Conservation (phyloP, 2,113 vertebrate genomes). For the Cavia porcellus region DNA sequence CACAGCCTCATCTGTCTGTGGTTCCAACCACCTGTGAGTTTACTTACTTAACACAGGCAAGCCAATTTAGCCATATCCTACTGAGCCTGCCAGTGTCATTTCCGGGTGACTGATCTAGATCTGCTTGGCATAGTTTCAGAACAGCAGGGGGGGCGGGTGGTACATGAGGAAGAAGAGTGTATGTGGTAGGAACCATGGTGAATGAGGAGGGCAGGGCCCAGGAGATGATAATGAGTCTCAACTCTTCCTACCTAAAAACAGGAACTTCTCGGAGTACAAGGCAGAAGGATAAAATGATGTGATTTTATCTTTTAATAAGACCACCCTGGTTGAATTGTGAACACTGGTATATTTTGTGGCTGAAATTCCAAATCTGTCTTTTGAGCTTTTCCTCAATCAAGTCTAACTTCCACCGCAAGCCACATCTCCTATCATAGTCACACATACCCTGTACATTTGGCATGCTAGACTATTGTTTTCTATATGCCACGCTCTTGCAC, state of each 20-base stretch:
- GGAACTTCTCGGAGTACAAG: not conserved
- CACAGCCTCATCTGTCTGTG: accelerated
- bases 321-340: not conserved
- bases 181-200: accelerated
- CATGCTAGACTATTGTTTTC: not conserved
- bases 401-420: not conserved
- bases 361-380: not conserved
- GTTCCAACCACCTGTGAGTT: not conserved
- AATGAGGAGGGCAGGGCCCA: not conserved
- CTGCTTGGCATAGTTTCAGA: not conserved
- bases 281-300: not conserved
- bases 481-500: accelerated
- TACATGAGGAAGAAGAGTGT: not conserved
- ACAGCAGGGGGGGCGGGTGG: not conserved
- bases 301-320: not conserved
- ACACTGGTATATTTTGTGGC: not conserved
- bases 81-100: not conserved
- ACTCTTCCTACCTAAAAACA: not conserved
- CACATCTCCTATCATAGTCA: too few species aligned
- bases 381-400: not conserved
- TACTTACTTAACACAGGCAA: not conserved
- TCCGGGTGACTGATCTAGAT: accelerated
- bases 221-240: not conserved
- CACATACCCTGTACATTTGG: accelerated
- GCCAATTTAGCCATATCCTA: not conserved